A percentile compares a stretch with the other conserved stretches of the same genome.
These are phyloP conservation scores for Ameiurus melas DNA, from an alignment of 2,113 vertebrate species.

Conservation along the genomic window DNA sequence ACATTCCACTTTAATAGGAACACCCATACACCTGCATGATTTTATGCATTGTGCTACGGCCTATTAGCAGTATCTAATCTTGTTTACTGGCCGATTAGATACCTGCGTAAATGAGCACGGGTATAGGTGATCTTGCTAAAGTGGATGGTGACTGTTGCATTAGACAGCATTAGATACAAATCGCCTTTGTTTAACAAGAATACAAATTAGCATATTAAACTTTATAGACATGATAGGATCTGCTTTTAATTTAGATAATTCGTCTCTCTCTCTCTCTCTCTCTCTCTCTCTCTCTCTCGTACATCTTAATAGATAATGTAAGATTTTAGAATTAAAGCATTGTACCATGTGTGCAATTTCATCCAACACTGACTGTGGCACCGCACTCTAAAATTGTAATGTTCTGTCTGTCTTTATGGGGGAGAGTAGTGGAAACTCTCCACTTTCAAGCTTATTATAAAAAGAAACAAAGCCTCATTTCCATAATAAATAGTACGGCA, in stretches of 20 bases:
- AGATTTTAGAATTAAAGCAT: slow-evolving; percentile 68
- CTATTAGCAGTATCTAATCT: too few species aligned
- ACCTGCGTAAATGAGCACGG: too few species aligned
- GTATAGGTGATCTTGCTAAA: too few species aligned
- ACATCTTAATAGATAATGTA: slow-evolving; percentile 64
- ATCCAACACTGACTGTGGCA: slow-evolving; percentile 67
- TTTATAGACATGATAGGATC: not conserved
- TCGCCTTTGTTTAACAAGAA: not conserved
- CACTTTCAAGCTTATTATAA: slow-evolving; percentile 62
- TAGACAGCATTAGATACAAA: not conserved
- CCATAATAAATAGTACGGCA: slow-evolving; percentile 66
- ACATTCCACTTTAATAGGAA: too few species aligned
- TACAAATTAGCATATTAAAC: not conserved
- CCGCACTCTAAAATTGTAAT: slow-evolving; percentile 64
- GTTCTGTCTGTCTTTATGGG: slow-evolving; percentile 65
- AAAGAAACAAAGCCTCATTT: slow-evolving; percentile 69
- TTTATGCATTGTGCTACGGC: too few species aligned
- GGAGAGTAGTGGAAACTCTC: slow-evolving; percentile 38
- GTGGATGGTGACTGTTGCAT: not conserved
- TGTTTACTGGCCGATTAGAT: too few species aligned
- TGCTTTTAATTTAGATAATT: not conserved
- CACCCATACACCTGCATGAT: too few species aligned
- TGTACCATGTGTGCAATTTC: slow-evolving; percentile 66
- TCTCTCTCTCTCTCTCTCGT: slow-evolving; percentile 18
- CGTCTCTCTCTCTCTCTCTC: not conserved